These are phyloP conservation scores for Caretta caretta DNA, from an alignment of 2,113 vertebrate species.

Conservation along the genomic window DNA sequence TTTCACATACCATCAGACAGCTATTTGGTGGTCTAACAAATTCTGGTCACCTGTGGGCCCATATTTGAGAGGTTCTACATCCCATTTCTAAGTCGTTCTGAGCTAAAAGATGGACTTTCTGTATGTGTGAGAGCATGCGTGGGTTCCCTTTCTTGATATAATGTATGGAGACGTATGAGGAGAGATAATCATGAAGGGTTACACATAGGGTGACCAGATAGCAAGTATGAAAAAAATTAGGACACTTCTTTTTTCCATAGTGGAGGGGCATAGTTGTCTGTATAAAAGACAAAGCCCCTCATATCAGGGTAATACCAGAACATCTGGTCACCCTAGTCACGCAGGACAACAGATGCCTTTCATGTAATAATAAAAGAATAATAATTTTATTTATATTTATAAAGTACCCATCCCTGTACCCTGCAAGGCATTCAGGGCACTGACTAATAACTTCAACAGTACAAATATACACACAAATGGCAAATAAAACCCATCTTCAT, in stretches of 20 bases:
- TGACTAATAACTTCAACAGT: not conserved
- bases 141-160: rapidly evolving
- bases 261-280: no score
- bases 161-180: not conserved
- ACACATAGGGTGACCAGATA: not conserved
- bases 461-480: not conserved
- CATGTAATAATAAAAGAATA: not conserved
- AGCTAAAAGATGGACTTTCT: not conserved
- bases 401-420: not conserved
- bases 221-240: not conserved
- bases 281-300: no score
- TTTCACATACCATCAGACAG: not conserved
- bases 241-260: not conserved
- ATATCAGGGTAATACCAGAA: no score
- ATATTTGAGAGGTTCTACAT: not conserved
- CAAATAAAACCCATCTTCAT: not conserved
- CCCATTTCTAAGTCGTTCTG: not conserved
- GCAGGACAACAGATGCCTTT: not conserved
- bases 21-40: not conserved
- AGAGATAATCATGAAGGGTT: not conserved
- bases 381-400: not conserved
- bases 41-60: not conserved
- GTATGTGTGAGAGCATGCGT: not conserved
- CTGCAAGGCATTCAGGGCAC: not conserved
- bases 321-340: not conserved